phyloP scores from a whole-genome alignment of 1,140 invertebrate species.

The Drosophila dunni region DNA sequence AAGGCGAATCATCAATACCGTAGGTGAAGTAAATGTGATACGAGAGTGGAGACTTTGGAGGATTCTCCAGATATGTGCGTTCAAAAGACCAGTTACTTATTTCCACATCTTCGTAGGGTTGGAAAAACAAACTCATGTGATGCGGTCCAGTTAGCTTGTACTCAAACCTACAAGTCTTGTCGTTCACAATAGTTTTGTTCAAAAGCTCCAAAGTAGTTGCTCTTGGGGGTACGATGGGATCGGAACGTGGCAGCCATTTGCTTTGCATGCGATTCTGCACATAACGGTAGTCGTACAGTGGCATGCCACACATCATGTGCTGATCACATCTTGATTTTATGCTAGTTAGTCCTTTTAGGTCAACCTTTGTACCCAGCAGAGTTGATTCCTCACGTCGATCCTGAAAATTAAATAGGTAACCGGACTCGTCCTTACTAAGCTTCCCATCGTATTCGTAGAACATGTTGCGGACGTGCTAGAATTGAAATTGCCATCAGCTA shows the following conservation, averaged over 20 bases:
- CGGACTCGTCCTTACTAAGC: no score
- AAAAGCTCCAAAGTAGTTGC: slow-evolving; percentile 40
- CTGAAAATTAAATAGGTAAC: no score
- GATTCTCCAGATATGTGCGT: slow-evolving; percentile 83
- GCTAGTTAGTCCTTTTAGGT: slow-evolving; percentile 85
- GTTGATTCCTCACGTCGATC: slow-evolving; percentile 83
- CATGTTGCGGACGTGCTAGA: no score
- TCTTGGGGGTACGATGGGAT: slow-evolving; percentile 48
- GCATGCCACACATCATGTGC: slow-evolving; percentile 90
- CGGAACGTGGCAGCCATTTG: slow-evolving; percentile 56
- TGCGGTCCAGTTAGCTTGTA: slow-evolving; percentile 87
- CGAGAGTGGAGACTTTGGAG: slow-evolving; percentile 86
- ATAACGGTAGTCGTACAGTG: slow-evolving; percentile 88
- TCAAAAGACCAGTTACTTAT: slow-evolving; percentile 88
- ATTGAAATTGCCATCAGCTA: no score
- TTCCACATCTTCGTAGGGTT: slow-evolving; percentile 86
- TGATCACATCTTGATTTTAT: slow-evolving; percentile 87
- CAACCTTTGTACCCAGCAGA: slow-evolving; percentile 79
- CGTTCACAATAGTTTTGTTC: slow-evolving; percentile 47
- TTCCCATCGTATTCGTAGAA: no score
- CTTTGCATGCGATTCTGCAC: slow-evolving; percentile 35
- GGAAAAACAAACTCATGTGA: slow-evolving; percentile 90
- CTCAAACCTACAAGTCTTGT: slow-evolving; percentile 42
- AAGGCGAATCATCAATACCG: slow-evolving; percentile 86
- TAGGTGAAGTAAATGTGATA: slow-evolving; percentile 90